A percentile compares a stretch with the other conserved stretches of the same genome.
These are phyloP conservation scores for Oscheius myriophilus DNA, from an alignment of 2,888 invertebrate genomes.

Conservation along the genomic window DNA sequence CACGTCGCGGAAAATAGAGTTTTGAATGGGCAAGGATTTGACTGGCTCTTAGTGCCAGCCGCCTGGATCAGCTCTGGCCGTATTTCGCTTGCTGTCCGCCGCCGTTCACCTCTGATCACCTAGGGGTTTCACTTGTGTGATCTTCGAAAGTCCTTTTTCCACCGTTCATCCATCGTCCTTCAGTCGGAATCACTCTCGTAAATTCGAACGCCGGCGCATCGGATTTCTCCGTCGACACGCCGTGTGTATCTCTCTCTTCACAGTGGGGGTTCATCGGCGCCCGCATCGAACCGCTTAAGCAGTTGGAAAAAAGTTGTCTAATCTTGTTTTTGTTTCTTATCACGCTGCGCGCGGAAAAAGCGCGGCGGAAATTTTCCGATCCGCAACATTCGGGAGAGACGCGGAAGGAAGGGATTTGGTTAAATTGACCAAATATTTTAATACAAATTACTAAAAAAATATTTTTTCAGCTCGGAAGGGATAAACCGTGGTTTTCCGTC, in stretches of 20 bases:
- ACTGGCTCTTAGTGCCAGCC: too few relatives aligned
- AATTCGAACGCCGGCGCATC: too few relatives aligned
- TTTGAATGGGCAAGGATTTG: too few relatives aligned
- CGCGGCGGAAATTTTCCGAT: not conserved
- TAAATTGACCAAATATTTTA: not conserved
- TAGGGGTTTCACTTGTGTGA: too few relatives aligned
- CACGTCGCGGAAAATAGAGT: too few relatives aligned
- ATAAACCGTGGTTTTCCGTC: constrained; percentile 2
- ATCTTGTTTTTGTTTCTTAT: constrained; percentile 23
- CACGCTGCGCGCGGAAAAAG: constrained; percentile 2
- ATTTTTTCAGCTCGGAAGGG: constrained; percentile 6
- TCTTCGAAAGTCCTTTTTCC: too few relatives aligned
- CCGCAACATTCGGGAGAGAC: not conserved
- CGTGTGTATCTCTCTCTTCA: constrained; percentile 3
- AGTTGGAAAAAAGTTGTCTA: constrained; percentile 23
- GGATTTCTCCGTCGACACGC: not conserved
- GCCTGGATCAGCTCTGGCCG: too few relatives aligned
- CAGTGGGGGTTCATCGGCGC: not conserved
- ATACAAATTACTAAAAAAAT: not conserved
- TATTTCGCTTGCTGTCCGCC: too few relatives aligned
- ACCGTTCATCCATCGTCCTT: too few relatives aligned
- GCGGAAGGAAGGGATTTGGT: not conserved
- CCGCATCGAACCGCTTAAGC: constrained; percentile 21
- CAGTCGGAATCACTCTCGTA: too few relatives aligned
- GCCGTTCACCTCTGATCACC: too few relatives aligned